Evolutionary conservation across 2,113 vertebrate species (phyloP), one percentile per base, ranked within the genome.

Genomic region (Heterochromis multidens): DNA sequence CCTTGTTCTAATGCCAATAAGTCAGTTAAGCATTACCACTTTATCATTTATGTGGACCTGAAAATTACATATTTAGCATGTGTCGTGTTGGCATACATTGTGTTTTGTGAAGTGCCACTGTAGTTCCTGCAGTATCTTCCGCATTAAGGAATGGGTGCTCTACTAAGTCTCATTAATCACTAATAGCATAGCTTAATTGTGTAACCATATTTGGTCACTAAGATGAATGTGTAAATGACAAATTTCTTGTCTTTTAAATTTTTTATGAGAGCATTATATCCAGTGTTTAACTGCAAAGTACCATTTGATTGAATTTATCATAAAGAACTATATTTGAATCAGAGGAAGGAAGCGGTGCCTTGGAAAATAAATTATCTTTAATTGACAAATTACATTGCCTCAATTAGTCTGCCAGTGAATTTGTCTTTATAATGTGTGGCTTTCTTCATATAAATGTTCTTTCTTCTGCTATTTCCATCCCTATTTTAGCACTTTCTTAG

Each of bases 241-340:
- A 88, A 94, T 95, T 95, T 94, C 92, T 79, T 91, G 92, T 90
- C 88, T 87, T 87, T 94, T 96, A 79, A 93, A 96, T 95, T 88
- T 95, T 96, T 96, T 84, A 96, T 95, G 90, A 89, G 88, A 93
- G 90, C 95, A 95, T 96, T 96, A 96, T 94, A 96, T 95, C 95
- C 92, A 89, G 95, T 95, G 95, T 96, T 96, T 96, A 96, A 97
- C 95, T 76, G 94, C 95, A 96, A 96, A 96, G 96, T 96, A 96
- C 95, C 91, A 90, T 95, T 97, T 97, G 95, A 97, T 97, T 97
- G 96, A 96, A 96, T 97, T 95, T 95, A 95, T 97, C 95, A 97
- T 95, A 93, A 95, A 95, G 95, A 94, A 96, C 96, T 97, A 96
- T 96, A 96, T 96, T 97, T 97, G 94, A 97, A 95, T 96, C 94